Conservation (phyloP, 2,888 invertebrate genomes). For the Desoria tigrina region DNA sequence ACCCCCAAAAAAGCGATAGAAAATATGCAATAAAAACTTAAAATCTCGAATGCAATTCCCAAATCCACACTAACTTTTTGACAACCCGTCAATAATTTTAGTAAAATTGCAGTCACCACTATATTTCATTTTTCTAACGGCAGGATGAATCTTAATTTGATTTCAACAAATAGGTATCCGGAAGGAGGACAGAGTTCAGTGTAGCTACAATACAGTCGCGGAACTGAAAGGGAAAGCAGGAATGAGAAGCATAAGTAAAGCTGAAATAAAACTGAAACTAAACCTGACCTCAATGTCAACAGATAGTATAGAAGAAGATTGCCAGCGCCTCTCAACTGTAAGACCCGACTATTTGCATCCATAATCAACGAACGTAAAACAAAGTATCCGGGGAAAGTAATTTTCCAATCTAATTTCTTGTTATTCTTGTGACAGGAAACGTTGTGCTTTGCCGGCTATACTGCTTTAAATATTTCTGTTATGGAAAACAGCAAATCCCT, state of each 20-base stretch:
- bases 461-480: slow-evolving; percentile 33
- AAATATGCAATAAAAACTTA: too few species aligned
- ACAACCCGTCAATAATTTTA: too few species aligned
- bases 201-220: slow-evolving; percentile 31
- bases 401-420: not conserved
- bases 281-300: slow-evolving; percentile 12
- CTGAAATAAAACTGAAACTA: slow-evolving; percentile 31
- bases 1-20: too few species aligned
- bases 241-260: slow-evolving; percentile 9
- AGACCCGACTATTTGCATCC: slow-evolving; percentile 6
- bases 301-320: slow-evolving; percentile 12
- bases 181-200: too few species aligned
- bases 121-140: too few species aligned
- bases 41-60: too few species aligned
- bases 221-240: slow-evolving; percentile 29
- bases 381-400: not conserved
- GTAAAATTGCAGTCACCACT: too few species aligned
- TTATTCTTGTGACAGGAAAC: slow-evolving; percentile 32
- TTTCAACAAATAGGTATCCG: too few species aligned
- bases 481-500: slow-evolving; percentile 46
- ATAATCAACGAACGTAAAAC: not conserved
- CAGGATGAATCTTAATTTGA: too few species aligned
- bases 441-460: slow-evolving; percentile 45
- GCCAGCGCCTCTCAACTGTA: slow-evolving; percentile 28
- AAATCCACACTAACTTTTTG: too few species aligned